phyloP scores from a whole-genome alignment of 2,888 invertebrate species.

The Pheosia tremula region DNA sequence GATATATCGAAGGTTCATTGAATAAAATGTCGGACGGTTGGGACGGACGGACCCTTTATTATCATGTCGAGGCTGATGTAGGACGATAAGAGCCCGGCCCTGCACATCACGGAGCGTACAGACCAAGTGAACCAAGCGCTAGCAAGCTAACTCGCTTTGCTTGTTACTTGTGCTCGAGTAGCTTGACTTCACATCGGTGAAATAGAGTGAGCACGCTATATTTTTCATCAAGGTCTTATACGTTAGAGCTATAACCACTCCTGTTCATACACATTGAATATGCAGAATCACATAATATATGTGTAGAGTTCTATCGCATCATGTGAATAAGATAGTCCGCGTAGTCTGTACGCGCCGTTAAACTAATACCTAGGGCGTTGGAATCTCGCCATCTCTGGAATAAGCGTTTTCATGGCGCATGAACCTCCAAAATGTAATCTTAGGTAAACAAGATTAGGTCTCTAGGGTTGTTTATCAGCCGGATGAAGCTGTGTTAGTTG shows the following conservation, averaged over 20 bases:
- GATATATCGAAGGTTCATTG: slow-evolving; percentile 68
- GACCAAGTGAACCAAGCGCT: not conserved
- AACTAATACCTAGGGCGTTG: slow-evolving; percentile 51
- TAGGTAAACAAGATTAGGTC: slow-evolving; percentile 1
- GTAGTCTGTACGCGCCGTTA: slow-evolving; percentile 28
- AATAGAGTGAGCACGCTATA: too few species aligned
- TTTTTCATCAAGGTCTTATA: too few species aligned
- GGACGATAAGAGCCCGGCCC: slow-evolving; percentile 47
- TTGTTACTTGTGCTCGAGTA: too few species aligned
- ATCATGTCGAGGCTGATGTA: slow-evolving; percentile 62
- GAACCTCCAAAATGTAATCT: slow-evolving; percentile 1
- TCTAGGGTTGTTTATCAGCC: not conserved
- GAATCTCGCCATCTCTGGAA: slow-evolving; percentile 20
- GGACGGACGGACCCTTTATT: slow-evolving; percentile 59
- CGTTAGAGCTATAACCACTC: too few species aligned
- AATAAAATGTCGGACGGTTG: slow-evolving; percentile 61
- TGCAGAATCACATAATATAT: not conserved
- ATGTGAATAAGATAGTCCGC: not conserved
- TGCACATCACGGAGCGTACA: slow-evolving; percentile 5
- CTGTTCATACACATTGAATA: not conserved
- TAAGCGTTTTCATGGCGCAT: slow-evolving; percentile 13
- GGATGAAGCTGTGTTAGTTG: not conserved
- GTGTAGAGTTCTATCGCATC: not conserved
- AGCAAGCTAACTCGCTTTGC: too few species aligned
- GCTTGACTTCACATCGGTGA: too few species aligned